phyloP scores from a whole-genome alignment of 2,113 vertebrate genomes.

The Chauna torquata region DNA sequence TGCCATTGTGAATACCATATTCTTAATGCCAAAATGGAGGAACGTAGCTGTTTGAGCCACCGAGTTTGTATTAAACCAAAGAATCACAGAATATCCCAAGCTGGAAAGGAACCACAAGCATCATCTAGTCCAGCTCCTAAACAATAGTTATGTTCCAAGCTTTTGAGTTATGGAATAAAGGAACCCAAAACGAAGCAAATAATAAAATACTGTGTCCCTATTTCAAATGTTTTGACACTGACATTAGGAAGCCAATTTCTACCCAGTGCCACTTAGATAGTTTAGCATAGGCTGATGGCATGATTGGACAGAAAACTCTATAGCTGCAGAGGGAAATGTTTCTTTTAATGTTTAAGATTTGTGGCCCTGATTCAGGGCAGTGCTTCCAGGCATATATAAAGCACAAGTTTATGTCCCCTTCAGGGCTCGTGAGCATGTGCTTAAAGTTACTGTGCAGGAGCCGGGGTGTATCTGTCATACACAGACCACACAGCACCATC shows the following conservation, averaged over 20 bases:
- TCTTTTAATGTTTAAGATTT: not conserved
- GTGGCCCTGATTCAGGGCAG: not conserved
- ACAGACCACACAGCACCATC: not conserved
- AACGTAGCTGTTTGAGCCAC: not conserved
- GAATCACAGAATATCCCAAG: not conserved
- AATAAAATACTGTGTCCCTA: not conserved
- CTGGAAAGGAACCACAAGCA: not conserved
- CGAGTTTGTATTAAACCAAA: not conserved
- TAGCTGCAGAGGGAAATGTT: not conserved
- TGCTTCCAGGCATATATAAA: accelerated
- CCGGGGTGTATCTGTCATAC: not conserved
- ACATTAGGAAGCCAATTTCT: not conserved
- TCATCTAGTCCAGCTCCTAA: not conserved
- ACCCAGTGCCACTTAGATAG: not conserved
- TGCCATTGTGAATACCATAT: too few species aligned
- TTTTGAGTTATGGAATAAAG: not conserved
- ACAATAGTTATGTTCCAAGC: not conserved
- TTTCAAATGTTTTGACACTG: not conserved
- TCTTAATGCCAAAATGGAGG: not conserved
- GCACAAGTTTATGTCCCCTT: not conserved
- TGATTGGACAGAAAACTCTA: not conserved
- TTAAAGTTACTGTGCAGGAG: not conserved
- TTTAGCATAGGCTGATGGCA: not conserved
- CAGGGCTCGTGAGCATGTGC: not conserved
- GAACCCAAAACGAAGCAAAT: not conserved